Evolutionary conservation across 2,888 invertebrate species (phyloP).

Genomic region (Heliconius erato): DNA sequence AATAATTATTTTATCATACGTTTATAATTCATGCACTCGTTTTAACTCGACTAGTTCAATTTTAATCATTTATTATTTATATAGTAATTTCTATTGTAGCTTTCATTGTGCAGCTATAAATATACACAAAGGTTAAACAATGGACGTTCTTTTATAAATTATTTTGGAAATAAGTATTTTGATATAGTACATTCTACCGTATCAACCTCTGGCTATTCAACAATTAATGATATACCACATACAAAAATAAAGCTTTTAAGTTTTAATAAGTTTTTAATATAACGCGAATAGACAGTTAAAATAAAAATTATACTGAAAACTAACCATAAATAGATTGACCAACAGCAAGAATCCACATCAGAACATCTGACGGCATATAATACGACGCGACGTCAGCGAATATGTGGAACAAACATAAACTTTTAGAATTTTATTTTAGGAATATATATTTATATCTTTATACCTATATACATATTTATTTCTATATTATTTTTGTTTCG

Average conservation of each 20-base stretch:
- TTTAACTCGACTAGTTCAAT: conserved; percentile 4
- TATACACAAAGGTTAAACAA: neutral
- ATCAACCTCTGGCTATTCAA: neutral
- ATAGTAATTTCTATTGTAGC: neutral
- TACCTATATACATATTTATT: neutral
- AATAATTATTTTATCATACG: neutral
- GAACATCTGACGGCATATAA: conserved; percentile 5
- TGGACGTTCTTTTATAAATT: too few species aligned
- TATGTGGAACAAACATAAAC: neutral
- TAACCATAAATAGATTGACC: neutral
- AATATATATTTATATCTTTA: too few species aligned
- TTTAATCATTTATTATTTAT: conserved; percentile 9
- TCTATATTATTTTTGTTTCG: neutral
- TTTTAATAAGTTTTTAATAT: neutral
- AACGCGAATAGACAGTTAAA: neutral
- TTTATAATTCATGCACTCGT: neutral
- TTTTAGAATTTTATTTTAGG: conserved; percentile 1
- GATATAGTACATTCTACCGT: neutral
- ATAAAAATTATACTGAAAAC: neutral
- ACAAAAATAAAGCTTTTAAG: neutral
- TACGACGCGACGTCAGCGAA: conserved; percentile 7
- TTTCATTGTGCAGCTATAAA: neutral
- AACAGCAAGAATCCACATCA: conserved; percentile 5
- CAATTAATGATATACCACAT: neutral
- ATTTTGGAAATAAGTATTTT: neutral